Conservation (phyloP, 2,888 invertebrate genomes). For the Epinotia demarniana region DNA sequence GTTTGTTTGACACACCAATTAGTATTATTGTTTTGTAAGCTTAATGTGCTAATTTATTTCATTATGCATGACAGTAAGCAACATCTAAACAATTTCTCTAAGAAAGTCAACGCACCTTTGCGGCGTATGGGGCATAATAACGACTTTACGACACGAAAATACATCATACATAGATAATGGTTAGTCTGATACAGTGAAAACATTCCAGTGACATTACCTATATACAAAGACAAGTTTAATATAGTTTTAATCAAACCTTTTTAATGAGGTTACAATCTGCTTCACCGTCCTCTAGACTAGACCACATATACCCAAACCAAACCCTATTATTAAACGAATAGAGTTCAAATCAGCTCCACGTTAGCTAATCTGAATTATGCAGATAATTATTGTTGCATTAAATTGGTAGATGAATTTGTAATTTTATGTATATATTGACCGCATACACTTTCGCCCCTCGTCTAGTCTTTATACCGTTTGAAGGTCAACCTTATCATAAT, state of each 20-base stretch:
- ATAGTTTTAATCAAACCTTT: slow-evolving; percentile 12
- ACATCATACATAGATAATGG: background rate
- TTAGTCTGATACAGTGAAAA: background rate
- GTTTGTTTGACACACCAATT: too few relatives aligned
- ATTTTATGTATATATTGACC: slow-evolving; percentile 24
- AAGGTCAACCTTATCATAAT: background rate
- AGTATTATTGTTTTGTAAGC: too few relatives aligned
- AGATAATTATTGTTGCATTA: slow-evolving; percentile 40
- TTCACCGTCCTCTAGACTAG: background rate
- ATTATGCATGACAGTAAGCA: background rate
- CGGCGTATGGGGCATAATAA: background rate
- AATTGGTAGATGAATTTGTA: slow-evolving; percentile 27
- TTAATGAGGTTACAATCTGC: slow-evolving; percentile 3
- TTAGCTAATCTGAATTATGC: slow-evolving; percentile 30
- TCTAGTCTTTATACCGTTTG: background rate
- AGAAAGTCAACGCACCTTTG: too few relatives aligned
- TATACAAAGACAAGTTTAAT: too few relatives aligned
- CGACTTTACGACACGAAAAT: background rate
- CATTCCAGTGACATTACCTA: background rate
- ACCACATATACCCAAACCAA: background rate
- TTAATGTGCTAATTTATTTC: too few relatives aligned
- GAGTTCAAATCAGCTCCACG: background rate
- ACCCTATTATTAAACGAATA: background rate
- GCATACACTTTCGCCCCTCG: slow-evolving; percentile 4
- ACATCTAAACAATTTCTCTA: background rate